Conservation (phyloP, 2,888 invertebrate genomes). For the Drosophila colorata region DNA sequence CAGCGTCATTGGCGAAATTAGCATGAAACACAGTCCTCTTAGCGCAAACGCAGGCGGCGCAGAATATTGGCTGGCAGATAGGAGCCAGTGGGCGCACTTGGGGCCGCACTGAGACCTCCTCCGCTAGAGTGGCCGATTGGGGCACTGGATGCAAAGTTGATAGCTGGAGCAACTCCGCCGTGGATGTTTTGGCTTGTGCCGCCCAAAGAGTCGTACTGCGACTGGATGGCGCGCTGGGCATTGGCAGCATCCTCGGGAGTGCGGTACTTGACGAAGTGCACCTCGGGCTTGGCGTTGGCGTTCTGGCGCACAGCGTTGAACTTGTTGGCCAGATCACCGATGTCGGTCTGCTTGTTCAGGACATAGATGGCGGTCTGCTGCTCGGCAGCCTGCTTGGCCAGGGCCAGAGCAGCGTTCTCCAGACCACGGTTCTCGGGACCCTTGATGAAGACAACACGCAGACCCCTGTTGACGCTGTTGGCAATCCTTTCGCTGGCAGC, state of each 20-base stretch:
- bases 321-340: slow-evolving; percentile 73
- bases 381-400: slow-evolving; percentile 76
- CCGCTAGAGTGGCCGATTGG: slow-evolving; percentile 35
- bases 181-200: slow-evolving; percentile 72
- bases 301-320: slow-evolving; percentile 68
- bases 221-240: slow-evolving; percentile 79
- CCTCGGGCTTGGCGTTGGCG: slow-evolving; percentile 78
- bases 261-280: slow-evolving; percentile 83
- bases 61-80: slow-evolving; percentile 78
- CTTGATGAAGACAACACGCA: slow-evolving; percentile 84
- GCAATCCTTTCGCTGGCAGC: slow-evolving; percentile 60
- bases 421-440: slow-evolving; percentile 81
- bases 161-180: slow-evolving; percentile 80
- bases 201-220: slow-evolving; percentile 76
- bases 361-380: slow-evolving; percentile 82
- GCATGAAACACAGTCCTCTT: slow-evolving; percentile 31
- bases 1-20: slow-evolving; percentile 47
- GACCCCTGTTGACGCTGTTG: slow-evolving; percentile 65
- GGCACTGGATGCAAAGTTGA: slow-evolving; percentile 77
- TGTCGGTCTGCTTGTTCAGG: slow-evolving; percentile 78
- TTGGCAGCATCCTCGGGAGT: slow-evolving; percentile 81
- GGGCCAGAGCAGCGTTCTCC: slow-evolving; percentile 78
- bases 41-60: slow-evolving; percentile 77
- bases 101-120: slow-evolving; percentile 32
- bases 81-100: slow-evolving; percentile 53